Conservation (phyloP, 2,113 vertebrate species). For the Pelobates fuscus region DNA sequence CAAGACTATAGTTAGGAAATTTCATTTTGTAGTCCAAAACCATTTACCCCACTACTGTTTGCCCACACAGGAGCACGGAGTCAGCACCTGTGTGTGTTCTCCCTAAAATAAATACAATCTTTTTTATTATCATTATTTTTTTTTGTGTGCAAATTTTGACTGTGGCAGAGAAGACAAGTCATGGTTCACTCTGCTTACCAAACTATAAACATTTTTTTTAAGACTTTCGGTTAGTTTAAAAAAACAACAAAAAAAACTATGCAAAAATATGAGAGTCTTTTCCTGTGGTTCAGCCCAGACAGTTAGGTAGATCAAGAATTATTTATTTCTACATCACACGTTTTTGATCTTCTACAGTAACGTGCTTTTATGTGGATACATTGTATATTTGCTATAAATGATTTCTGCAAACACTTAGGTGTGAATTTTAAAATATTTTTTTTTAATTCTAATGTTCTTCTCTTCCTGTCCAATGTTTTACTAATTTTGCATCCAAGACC, state of each 20-base stretch:
- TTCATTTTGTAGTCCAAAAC: neutral
- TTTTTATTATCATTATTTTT: too few species aligned
- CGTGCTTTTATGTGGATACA: too few species aligned
- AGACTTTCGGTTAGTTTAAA: slow-evolving; percentile 31
- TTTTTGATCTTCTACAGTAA: too few species aligned
- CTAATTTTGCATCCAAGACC: too few species aligned
- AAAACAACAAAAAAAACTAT: slow-evolving; percentile 36
- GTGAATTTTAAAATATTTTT: too few species aligned
- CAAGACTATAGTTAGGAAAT: neutral
- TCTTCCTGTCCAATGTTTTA: too few species aligned
- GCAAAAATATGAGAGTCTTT: slow-evolving; percentile 16
- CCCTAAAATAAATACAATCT: too few species aligned
- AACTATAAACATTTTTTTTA: slow-evolving; percentile 43
- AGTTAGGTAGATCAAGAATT: slow-evolving; percentile 3
- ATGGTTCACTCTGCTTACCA: slow-evolving; percentile 36
- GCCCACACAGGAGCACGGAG: slow-evolving; percentile 1
- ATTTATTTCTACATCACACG: neutral
- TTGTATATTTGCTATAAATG: too few species aligned
- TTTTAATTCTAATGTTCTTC: too few species aligned
- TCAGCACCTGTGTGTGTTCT: slow-evolving; percentile 33
- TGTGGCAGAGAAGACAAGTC: slow-evolving; percentile 10
- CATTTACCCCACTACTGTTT: slow-evolving; percentile 16
- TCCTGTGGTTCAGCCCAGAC: slow-evolving; percentile 12
- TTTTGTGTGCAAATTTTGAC: neutral
- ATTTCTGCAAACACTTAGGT: too few species aligned